Base-by-base conservation (phyloP, 1,140 invertebrate genomes). In the Samia ricini region DNA sequence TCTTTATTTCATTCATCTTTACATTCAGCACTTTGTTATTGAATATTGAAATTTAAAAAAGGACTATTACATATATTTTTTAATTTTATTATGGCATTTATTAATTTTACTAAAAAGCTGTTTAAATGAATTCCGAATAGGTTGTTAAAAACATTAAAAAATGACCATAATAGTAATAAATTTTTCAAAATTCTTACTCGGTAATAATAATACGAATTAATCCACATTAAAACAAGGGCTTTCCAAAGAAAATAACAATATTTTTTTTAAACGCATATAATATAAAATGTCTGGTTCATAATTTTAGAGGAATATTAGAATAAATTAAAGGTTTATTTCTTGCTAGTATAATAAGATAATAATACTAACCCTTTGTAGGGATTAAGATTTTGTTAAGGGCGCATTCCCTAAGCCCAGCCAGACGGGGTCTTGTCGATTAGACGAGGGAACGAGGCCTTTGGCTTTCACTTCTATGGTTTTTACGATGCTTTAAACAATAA, bases 381-480 rank as follows among this genome's bases (percentile, higher is more conserved):
- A 89, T 88, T 89, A 88, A 89, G 87, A 89, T 89, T 88, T 85
- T 87, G 85, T 88, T 89, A 87, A 89, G 86, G 86, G 86, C 75
- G 75, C 74, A 64, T 64, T 66, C 66, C 71, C 60, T 77, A 70
- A 81, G 76, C 76, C 74, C 66, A 61, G 69, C 75, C 78, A 81
- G 77, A 83, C 83, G 77, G 76, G 75, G 64, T 68, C 69, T 42
- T 42, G 15, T 71, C 61, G 71, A 64, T 65, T 62, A 70, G 66
- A 66, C 56, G 26, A 57, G 66, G 57, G 69, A 60, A 64, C 71
- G 61, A 61, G 70, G 64, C 71, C 74, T 76, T 78, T 71, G 69
- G 58, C 67, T 61, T 66, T 81, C 77, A 80, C 76, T 86, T 79
- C 74, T 85, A 88, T 80, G 83, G 79, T 85, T 88, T 85, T 85